A percentile compares a stretch with the other conserved stretches of the same genome.
phyloP scores from a whole-genome alignment of 2,888 invertebrate genomes.

The Phengaris arion region DNA sequence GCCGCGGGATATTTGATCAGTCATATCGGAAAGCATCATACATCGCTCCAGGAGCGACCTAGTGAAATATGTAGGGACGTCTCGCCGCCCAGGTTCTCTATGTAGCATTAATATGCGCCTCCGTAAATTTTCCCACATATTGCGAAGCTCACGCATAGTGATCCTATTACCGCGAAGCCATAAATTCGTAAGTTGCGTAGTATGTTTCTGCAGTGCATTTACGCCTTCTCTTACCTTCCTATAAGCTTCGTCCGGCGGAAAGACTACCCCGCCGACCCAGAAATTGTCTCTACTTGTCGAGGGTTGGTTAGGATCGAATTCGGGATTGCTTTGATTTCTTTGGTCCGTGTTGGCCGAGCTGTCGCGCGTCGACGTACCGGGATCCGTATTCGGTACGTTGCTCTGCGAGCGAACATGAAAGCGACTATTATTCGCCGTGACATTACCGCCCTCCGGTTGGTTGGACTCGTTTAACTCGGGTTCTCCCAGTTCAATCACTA shows the following conservation, averaged over 20 bases:
- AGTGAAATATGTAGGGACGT: constrained; percentile 63
- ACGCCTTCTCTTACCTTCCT: constrained; percentile 65
- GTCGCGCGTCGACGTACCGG: constrained; percentile 42
- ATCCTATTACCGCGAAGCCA: constrained; percentile 67
- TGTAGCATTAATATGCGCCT: constrained; percentile 78
- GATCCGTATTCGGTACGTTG: constrained; percentile 42
- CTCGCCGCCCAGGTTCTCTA: constrained; percentile 66
- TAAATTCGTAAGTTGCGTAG: constrained; percentile 59
- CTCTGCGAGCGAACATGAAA: constrained; percentile 63
- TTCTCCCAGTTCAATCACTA: constrained; percentile 57
- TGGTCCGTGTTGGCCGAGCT: constrained; percentile 38
- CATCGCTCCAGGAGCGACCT: constrained; percentile 68
- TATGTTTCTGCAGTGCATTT: constrained; percentile 63
- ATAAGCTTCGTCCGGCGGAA: constrained; percentile 64
- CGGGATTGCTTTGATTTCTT: constrained; percentile 39
- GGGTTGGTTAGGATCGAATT: constrained; percentile 49
- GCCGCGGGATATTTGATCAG: constrained; percentile 51
- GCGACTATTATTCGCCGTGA: constrained; percentile 53
- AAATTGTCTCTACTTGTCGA: constrained; percentile 63
- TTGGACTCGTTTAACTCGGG: constrained; percentile 41
- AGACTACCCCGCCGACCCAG: constrained; percentile 51
- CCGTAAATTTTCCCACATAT: constrained; percentile 82
- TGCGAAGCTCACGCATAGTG: constrained; percentile 79
- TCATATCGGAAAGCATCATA: constrained; percentile 66
- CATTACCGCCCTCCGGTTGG: constrained; percentile 50